phyloP scores from a whole-genome alignment of 2,888 invertebrate genomes.

The Heliconius ismenius region DNA sequence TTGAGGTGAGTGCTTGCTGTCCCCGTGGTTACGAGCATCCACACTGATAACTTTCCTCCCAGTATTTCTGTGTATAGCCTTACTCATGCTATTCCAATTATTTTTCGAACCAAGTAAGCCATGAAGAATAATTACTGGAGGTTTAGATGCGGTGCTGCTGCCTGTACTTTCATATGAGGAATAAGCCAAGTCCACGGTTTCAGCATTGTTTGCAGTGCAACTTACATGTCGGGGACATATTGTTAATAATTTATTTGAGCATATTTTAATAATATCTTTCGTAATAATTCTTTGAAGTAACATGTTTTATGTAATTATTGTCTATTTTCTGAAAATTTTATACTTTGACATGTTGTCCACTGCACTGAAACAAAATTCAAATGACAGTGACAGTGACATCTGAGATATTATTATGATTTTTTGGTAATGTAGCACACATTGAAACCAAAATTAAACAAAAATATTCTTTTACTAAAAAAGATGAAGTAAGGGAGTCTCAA shows the following conservation, averaged over 20 bases:
- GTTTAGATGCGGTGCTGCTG: constrained; percentile 52
- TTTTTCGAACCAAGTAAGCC: constrained; percentile 95
- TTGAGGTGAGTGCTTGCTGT: constrained; percentile 89
- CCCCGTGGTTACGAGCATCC: constrained; percentile 97
- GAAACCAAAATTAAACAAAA: background rate
- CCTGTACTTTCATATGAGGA: constrained; percentile 84
- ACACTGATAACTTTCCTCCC: constrained; percentile 89
- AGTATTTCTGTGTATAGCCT: constrained; percentile 85
- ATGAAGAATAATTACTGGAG: constrained; percentile 92
- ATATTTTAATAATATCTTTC: constrained; percentile 34
- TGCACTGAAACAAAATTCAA: constrained; percentile 9
- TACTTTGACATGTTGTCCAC: constrained; percentile 7
- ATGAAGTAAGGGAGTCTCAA: background rate
- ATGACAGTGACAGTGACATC: constrained; percentile 12
- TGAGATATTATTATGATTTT: background rate
- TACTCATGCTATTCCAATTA: constrained; percentile 95
- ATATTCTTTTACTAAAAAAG: background rate
- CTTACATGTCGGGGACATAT: constrained; percentile 50
- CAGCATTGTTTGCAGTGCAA: constrained; percentile 61
- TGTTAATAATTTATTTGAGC: constrained; percentile 48
- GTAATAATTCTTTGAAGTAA: constrained; percentile 25
- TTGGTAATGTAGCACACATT: background rate
- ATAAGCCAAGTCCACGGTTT: constrained; percentile 85
- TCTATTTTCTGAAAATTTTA: constrained; percentile 24
- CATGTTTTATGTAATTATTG: constrained; percentile 31